These are phyloP conservation scores for Theocolax elegans DNA, from an alignment of 1,140 invertebrate genomes.

Conservation along the genomic window DNA sequence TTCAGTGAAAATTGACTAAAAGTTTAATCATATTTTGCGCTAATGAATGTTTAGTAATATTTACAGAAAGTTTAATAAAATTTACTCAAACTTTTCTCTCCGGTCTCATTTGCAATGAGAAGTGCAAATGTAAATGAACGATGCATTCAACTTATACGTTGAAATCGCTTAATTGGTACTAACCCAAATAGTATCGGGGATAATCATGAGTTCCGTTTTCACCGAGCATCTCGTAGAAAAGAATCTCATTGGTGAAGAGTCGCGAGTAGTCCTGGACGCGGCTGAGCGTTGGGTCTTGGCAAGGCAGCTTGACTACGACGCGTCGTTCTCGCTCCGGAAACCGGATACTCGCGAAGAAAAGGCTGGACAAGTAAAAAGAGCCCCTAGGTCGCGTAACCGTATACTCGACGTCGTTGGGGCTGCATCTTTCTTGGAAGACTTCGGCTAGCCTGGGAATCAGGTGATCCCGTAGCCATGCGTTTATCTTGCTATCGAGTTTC, in stretches of 20 bases:
- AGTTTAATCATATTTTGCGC: too few relatives aligned
- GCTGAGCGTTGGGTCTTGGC: not conserved
- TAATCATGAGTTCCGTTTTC: slow-evolving; percentile 15
- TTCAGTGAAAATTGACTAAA: too few relatives aligned
- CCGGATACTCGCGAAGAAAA: slow-evolving; percentile 41
- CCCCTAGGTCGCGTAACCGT: not conserved
- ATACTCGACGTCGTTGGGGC: not conserved
- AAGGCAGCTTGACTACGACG: not conserved
- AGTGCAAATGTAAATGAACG: too few relatives aligned
- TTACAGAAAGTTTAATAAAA: too few relatives aligned
- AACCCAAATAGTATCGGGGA: slow-evolving; percentile 43
- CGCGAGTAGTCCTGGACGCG: not conserved
- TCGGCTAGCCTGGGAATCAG: slow-evolving; percentile 19
- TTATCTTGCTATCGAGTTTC: slow-evolving; percentile 12
- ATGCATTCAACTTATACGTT: too few relatives aligned
- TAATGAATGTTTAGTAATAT: too few relatives aligned
- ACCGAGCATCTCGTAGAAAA: slow-evolving; percentile 49
- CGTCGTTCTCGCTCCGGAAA: slow-evolving; percentile 5
- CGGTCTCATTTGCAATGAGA: too few relatives aligned
- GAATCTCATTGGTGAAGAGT: slow-evolving; percentile 56
- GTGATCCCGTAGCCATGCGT: slow-evolving; percentile 29
- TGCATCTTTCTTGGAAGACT: slow-evolving; percentile 7
- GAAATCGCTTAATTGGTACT: too few relatives aligned
- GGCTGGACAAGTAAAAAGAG: slow-evolving; percentile 32
- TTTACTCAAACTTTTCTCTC: too few relatives aligned